Evolutionary conservation across 92 coral and sea anemone species (phyloP).

Genomic region (Phenganax marumi): DNA sequence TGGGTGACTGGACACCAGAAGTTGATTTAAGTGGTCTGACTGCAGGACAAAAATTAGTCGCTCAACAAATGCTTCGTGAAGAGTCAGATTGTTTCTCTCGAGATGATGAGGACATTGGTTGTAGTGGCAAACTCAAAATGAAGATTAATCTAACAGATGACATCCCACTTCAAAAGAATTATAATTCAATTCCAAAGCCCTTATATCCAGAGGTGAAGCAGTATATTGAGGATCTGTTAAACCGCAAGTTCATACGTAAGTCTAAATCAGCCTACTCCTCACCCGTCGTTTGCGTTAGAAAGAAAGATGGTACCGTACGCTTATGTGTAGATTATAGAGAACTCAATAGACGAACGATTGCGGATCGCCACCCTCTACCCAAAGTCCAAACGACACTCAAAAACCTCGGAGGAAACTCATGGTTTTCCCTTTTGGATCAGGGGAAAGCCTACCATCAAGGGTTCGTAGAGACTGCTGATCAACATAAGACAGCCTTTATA

Average conservation of each 20-base stretch:
- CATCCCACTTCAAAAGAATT: constrained; percentile 17
- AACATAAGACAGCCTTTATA: constrained; percentile 41
- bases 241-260: constrained; percentile 28
- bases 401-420: constrained; percentile 37
- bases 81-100: constrained; percentile 33
- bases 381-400: constrained; percentile 36
- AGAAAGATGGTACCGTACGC: constrained; percentile 37
- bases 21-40: constrained; percentile 22
- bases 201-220: constrained; percentile 29
- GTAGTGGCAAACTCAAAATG: not conserved
- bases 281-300: constrained; percentile 42
- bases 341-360: not conserved
- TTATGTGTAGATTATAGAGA: constrained; percentile 28
- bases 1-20: not conserved
- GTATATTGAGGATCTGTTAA: constrained; percentile 19
- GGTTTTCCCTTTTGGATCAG: constrained; percentile 53
- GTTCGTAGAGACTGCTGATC: constrained; percentile 22
- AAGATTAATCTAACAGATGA: constrained; percentile 36
- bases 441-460: constrained; percentile 56
- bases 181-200: constrained; percentile 21
- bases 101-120: constrained; percentile 24
- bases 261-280: constrained; percentile 43
- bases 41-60: constrained; percentile 24
- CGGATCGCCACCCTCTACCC: constrained; percentile 40
- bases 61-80: constrained; percentile 26